These are phyloP conservation scores for Drosophila sulfurigaster DNA, from an alignment of 1,140 invertebrate species.

Conservation along the genomic window DNA sequence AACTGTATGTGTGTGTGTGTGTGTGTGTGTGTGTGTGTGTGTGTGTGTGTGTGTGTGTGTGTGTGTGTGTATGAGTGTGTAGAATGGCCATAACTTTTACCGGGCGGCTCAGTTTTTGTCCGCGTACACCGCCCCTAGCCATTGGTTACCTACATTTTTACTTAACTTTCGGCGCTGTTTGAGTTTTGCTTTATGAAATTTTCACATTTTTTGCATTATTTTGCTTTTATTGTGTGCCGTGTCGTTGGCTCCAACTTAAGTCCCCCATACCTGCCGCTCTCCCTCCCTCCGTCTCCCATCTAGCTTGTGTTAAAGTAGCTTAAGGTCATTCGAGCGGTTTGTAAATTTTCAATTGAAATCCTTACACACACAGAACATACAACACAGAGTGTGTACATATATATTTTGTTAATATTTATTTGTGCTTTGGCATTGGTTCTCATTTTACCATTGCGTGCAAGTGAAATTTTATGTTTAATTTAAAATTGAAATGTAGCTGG, in stretches of 20 bases:
- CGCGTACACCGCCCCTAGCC: constrained; percentile 36
- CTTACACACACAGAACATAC: constrained; percentile 21
- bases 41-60: not conserved
- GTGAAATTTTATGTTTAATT: constrained; percentile 65
- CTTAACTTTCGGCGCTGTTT: constrained; percentile 65
- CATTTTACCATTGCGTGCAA: constrained; percentile 47
- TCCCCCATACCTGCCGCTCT: not conserved
- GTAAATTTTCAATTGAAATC: constrained; percentile 68
- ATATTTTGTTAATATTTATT: constrained; percentile 4
- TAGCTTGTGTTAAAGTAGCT: constrained; percentile 58
- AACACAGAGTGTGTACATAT: not conserved
- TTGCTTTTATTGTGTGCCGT: constrained; percentile 43
- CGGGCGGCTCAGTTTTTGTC: constrained; percentile 39
- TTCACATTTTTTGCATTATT: constrained; percentile 60
- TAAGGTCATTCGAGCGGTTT: constrained; percentile 68
- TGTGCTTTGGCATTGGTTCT: constrained; percentile 35
- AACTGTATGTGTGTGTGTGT: not conserved
- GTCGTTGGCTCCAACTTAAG: not conserved
- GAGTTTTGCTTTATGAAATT: constrained; percentile 70
- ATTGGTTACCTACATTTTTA: constrained; percentile 69
- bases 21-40: not conserved
- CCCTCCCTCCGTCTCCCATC: not conserved
- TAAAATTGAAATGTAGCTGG: constrained; percentile 65
- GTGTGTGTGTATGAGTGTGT: constrained; percentile 16
- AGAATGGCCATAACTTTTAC: constrained; percentile 49